Conservation (phyloP, 2,797 vertebrate genomes). For the Poecilia gillii region DNA sequence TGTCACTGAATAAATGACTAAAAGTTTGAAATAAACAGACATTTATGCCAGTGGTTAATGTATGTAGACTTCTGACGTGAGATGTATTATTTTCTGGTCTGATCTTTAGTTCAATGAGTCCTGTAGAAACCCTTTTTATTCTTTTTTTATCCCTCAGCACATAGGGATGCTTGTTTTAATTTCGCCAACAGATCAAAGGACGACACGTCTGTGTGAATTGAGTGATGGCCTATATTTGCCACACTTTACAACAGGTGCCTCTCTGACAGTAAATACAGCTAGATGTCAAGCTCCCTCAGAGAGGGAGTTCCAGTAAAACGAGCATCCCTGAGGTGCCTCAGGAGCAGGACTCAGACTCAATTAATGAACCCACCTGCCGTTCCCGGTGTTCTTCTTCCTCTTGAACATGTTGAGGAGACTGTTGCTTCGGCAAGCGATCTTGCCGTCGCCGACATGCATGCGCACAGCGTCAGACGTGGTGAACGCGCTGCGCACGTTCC, state of each 20-base stretch:
- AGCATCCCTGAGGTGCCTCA: constrained; percentile 76
- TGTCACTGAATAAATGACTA: not conserved
- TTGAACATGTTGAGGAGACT: constrained; percentile 97
- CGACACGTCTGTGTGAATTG: constrained; percentile 68
- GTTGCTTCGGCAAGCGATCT: constrained; percentile 93
- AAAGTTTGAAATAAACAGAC: not conserved
- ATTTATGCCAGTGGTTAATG: not conserved
- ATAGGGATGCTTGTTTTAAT: constrained; percentile 78
- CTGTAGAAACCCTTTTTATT: constrained; percentile 54
- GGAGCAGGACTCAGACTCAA: constrained; percentile 72
- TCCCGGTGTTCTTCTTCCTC: constrained; percentile 93
- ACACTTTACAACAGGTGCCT: constrained; percentile 73
- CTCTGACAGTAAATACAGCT: constrained; percentile 71
- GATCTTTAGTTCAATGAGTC: not conserved
- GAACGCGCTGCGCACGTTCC: constrained; percentile 97
- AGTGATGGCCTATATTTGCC: constrained; percentile 73
- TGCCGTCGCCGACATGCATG: constrained; percentile 98
- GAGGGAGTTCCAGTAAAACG: constrained; percentile 64
- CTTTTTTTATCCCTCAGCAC: constrained; percentile 66
- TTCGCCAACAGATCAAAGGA: constrained; percentile 60
- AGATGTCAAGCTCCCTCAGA: constrained; percentile 57
- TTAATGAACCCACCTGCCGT: constrained; percentile 90
- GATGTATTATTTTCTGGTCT: not conserved
- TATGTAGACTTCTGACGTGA: not conserved
- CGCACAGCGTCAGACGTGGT: constrained; percentile 97